phyloP scores from a whole-genome alignment of 2,797 vertebrate species.

The Numenius phaeopus region DNA sequence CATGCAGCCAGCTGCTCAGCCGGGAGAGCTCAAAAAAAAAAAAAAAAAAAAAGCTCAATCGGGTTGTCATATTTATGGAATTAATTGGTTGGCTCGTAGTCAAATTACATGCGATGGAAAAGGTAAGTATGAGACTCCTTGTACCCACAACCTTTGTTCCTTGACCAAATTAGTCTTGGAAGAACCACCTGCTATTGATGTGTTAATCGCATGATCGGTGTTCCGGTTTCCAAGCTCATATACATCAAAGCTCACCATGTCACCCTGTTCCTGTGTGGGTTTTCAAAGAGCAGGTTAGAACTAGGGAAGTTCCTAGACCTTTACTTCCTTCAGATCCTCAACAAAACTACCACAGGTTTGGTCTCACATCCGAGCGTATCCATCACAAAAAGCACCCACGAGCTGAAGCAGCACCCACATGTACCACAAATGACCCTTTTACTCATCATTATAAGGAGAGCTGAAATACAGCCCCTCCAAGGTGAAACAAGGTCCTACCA shows the following conservation, averaged over 20 bases:
- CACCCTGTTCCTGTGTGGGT: neutral
- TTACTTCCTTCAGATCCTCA: neutral
- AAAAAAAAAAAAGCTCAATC: neutral
- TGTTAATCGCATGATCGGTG: conserved; percentile 20
- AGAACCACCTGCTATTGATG: conserved; percentile 47
- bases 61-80: neutral
- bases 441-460: rapidly evolving
- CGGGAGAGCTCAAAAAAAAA: neutral
- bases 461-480: neutral
- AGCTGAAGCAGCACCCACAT: rapidly evolving
- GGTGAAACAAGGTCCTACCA: neutral
- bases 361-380: neutral
- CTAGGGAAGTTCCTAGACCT: neutral
- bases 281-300: conserved; percentile 22
- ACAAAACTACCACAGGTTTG: neutral
- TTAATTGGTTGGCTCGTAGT: neutral
- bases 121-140: neutral
- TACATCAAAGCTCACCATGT: conserved; percentile 7
- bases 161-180: neutral
- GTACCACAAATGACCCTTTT: neutral
- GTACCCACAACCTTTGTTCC: conserved; percentile 41
- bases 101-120: neutral
- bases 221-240: neutral
- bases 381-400: neutral
- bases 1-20: neutral